Conservation (phyloP, 2,113 vertebrate species). For the Eudorcas thomsonii region DNA sequence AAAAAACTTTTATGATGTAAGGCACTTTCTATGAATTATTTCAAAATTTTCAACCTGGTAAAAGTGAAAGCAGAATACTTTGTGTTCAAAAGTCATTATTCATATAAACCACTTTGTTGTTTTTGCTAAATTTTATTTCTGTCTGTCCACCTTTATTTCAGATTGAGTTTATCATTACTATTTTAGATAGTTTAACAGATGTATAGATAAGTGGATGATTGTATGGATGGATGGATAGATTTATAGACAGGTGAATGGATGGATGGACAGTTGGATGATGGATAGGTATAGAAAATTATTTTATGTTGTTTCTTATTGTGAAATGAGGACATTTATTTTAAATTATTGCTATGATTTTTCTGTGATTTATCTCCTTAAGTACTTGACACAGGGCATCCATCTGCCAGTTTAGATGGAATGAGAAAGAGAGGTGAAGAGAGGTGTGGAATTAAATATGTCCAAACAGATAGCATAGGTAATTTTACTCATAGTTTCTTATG, state of each 20-base stretch:
- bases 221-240: neutral
- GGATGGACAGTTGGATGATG: neutral
- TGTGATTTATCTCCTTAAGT: neutral
- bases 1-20: constrained; percentile 28
- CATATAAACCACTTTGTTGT: neutral
- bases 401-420: rapidly evolving
- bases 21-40: constrained; percentile 13
- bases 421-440: neutral
- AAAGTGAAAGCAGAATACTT: neutral
- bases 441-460: neutral
- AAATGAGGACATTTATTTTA: neutral
- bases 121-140: neutral
- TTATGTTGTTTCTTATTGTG: neutral
- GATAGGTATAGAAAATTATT: neutral
- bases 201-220: neutral
- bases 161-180: neutral
- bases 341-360: neutral
- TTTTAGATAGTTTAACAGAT: neutral
- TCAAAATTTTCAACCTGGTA: neutral
- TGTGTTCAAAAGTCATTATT: neutral
- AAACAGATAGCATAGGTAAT: neutral
- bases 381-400: neutral
- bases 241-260: neutral
- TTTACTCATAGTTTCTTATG: neutral
- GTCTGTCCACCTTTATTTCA: neutral